Percentiles rank a stretch among this genome's conserved stretches.
Evolutionary conservation across 2,797 vertebrate species (phyloP).

Genomic region (Cygnus olor): DNA sequence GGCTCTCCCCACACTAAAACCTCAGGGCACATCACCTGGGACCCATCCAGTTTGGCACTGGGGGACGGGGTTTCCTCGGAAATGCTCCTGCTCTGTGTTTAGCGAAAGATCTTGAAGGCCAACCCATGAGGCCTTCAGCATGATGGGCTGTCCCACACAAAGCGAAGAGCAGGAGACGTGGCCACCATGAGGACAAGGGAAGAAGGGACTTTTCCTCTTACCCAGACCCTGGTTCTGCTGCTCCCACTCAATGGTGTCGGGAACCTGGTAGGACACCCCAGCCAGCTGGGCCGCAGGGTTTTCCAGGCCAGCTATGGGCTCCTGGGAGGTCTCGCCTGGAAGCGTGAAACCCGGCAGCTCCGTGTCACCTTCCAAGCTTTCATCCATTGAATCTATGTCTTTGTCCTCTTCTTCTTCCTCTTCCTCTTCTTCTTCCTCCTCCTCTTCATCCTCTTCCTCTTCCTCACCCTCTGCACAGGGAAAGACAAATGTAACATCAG

Average conservation of each 20-base stretch:
- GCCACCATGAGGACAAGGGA: not conserved
- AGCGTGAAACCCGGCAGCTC: constrained; percentile 78
- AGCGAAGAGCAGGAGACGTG: not conserved
- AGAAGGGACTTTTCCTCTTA: constrained; percentile 72
- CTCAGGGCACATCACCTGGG: not conserved
- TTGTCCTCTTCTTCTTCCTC: constrained; percentile 85
- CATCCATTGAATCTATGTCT: constrained; percentile 85
- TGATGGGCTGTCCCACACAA: accelerated
- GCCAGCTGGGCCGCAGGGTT: constrained; percentile 76
- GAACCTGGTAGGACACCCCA: constrained; percentile 82
- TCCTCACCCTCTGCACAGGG: constrained; percentile 77
- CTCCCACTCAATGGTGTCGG: constrained; percentile 85
- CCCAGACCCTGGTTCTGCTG: constrained; percentile 94
- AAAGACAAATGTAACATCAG: constrained; percentile 18
- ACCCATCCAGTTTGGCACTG: not conserved
- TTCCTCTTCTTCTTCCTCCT: constrained; percentile 86
- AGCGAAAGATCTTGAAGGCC: not conserved
- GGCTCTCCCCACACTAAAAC: not conserved
- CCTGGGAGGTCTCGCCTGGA: constrained; percentile 77
- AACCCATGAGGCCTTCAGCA: accelerated
- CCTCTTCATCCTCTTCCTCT: constrained; percentile 85
- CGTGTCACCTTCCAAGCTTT: constrained; percentile 84
- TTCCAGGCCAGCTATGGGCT: constrained; percentile 80
- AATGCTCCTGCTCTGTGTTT: not conserved
- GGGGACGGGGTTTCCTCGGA: not conserved